A percentile compares a stretch with the other conserved stretches of the same genome.
Evolutionary conservation across 2,113 vertebrate species (phyloP).

Genomic region (Eidolon helvum): DNA sequence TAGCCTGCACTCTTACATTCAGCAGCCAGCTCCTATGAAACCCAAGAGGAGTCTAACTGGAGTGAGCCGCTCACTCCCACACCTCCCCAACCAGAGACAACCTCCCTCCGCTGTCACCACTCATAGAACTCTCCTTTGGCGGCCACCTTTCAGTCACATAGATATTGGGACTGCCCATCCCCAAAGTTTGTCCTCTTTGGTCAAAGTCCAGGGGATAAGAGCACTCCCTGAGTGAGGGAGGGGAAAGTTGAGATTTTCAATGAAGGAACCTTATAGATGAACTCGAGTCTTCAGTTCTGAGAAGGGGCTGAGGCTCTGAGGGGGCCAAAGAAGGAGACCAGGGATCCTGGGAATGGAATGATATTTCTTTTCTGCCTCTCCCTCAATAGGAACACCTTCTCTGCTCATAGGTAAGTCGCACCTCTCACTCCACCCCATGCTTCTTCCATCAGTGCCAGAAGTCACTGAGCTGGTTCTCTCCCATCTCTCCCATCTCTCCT

Average conservation of each 20-base stretch:
- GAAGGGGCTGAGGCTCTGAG: background rate
- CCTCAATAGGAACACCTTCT: background rate
- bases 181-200: background rate
- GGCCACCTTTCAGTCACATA: background rate
- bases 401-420: background rate
- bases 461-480: background rate
- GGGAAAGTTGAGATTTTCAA: background rate
- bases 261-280: background rate
- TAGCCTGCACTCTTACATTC: constrained; percentile 97
- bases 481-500: background rate
- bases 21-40: constrained; percentile 92
- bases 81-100: background rate
- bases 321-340: background rate
- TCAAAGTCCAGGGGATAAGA: constrained; percentile 17
- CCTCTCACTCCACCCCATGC: background rate
- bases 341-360: background rate
- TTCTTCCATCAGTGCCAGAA: background rate
- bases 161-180: background rate
- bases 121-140: background rate
- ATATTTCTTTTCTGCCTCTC: constrained; percentile 3
- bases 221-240: background rate
- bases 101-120: background rate
- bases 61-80: constrained; percentile 52
- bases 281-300: background rate
- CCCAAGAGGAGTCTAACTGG: constrained; percentile 68